A percentile compares a stretch with the other conserved stretches of the same genome.
Evolutionary conservation across 2,113 vertebrate species (phyloP).

Genomic region (Cynoglossus semilaevis): DNA sequence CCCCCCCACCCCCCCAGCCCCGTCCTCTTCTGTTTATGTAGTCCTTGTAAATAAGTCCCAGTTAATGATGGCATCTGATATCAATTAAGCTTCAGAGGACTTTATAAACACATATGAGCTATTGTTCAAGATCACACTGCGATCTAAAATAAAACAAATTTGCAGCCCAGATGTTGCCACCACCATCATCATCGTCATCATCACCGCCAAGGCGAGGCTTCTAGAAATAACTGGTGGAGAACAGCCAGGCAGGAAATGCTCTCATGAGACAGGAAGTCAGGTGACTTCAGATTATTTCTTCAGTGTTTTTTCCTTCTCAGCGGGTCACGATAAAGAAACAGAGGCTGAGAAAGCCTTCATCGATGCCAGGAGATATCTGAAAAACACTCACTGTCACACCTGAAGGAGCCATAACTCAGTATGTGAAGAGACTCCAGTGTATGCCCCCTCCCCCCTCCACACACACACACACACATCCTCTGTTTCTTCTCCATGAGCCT

Average conservation of each 20-base stretch:
- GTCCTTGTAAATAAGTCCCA: constrained; percentile 11
- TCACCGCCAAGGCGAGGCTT: constrained; percentile 6
- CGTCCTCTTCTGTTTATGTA: constrained; percentile 1
- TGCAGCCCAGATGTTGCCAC: constrained; percentile 58
- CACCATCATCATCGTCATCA: constrained; percentile 46
- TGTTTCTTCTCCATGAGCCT: constrained; percentile 31
- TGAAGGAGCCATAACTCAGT: constrained; percentile 50
- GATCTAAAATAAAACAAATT: constrained; percentile 32
- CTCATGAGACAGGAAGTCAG: constrained; percentile 60
- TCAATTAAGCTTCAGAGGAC: constrained; percentile 38
- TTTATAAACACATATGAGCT: constrained; percentile 47
- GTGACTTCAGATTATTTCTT: constrained; percentile 36
- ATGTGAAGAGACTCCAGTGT: constrained; percentile 29
- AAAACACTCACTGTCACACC: constrained; percentile 35
- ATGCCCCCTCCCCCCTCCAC: constrained; percentile 49
- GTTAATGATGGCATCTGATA: constrained; percentile 33
- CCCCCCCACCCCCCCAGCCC: constrained; percentile 13
- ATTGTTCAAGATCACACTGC: constrained; percentile 38
- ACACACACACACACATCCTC: constrained; percentile 36
- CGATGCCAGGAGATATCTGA: constrained; percentile 27
- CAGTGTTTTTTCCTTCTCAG: background rate
- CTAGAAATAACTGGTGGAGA: constrained; percentile 46
- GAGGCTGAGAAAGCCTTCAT: background rate
- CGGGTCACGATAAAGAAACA: constrained; percentile 17
- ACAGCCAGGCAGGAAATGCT: constrained; percentile 53